Evolutionary conservation across 2,797 vertebrate species (phyloP).

Genomic region (Cossypha caffra): DNA sequence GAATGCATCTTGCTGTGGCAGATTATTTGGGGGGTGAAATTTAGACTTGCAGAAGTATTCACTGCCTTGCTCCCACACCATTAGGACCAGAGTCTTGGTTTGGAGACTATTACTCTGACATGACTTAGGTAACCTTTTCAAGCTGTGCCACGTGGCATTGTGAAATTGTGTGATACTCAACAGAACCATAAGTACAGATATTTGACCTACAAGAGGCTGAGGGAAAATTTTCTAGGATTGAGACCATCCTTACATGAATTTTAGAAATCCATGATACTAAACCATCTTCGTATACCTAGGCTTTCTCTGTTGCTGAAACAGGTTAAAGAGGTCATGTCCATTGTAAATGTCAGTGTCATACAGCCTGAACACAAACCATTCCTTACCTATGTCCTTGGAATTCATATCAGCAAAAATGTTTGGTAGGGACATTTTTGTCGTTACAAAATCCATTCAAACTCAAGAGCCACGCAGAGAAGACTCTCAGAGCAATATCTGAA

Average conservation of each 20-base stretch:
- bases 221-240: neutral
- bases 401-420: neutral
- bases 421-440: neutral
- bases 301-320: neutral
- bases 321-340: neutral
- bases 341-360: neutral
- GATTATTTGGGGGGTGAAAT: neutral
- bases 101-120: neutral
- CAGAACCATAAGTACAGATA: neutral
- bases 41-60: neutral
- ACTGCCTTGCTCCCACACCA: neutral
- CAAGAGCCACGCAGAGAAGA: neutral
- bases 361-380: neutral
- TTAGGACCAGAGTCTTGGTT: neutral
- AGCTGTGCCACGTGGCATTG: rapidly evolving
- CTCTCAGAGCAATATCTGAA: neutral
- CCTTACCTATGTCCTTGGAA: neutral
- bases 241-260: neutral
- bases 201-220: neutral
- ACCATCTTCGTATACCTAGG: neutral
- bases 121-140: neutral
- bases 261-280: neutral
- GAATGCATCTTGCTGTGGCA: neutral
- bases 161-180: neutral
- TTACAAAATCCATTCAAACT: neutral